Conservation (phyloP, 2,113 vertebrate species). For the Myodes glareolus region DNA sequence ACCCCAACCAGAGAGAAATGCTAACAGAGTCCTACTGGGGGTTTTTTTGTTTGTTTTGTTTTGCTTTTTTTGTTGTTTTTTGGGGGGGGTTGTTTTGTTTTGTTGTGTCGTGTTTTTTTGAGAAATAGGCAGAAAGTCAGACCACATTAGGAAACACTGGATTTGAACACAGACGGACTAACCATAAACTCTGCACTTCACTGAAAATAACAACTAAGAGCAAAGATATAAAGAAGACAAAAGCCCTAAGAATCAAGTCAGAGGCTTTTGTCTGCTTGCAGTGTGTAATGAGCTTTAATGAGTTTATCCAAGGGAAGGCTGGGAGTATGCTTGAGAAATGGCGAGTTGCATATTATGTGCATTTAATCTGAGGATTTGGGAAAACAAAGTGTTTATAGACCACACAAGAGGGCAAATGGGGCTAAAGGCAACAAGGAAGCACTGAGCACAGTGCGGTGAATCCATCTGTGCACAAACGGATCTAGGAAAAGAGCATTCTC, state of each 20-base stretch:
- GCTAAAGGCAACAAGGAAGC: conserved; percentile 7
- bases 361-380: not conserved
- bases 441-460: conserved; percentile 31
- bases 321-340: not conserved
- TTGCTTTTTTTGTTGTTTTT: no score
- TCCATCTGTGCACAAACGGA: conserved; percentile 29
- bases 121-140: not conserved
- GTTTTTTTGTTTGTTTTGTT: not conserved
- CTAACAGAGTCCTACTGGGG: not conserved
- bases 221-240: not conserved
- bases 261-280: not conserved
- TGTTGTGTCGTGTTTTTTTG: not conserved
- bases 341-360: not conserved
- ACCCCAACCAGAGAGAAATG: not conserved
- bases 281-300: not conserved
- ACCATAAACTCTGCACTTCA: not conserved
- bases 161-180: not conserved
- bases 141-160: not conserved
- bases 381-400: not conserved
- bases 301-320: conserved; percentile 3
- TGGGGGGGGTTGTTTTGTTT: no score
- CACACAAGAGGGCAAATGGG: conserved; percentile 19
- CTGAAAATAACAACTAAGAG: conserved; percentile 3
- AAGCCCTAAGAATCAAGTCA: not conserved
- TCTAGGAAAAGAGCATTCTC: conserved; percentile 42